Evolutionary conservation across 2,797 vertebrate species (phyloP), one percentile per base, ranked within the genome.

Genomic region (Crenichthys baileyi): DNA sequence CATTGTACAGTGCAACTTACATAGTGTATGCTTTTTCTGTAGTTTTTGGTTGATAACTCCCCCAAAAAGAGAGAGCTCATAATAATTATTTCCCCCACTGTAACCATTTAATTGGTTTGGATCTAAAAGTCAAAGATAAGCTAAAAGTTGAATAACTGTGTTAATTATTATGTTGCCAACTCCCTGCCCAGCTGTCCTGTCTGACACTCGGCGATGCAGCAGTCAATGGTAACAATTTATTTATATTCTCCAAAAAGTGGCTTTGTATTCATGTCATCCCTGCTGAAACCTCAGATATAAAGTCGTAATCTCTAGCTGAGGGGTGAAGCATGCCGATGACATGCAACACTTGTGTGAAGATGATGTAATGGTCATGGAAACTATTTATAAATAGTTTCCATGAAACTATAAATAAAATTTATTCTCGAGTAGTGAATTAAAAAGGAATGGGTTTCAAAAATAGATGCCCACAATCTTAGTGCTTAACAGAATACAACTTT

Each of bases 351-450:
- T 73, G 29, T 41, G 83, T 53, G 67, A 73, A 53, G 31, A 75
- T 73, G 70, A 67, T 41, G 39, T 70, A 75, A 70, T 39, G 81
- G 48, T 70, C 67, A 51, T 77, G 65, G 60, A 71, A 67, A 79
- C 58, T 48, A 60, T 78, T 26, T 76, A 75, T 79, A n/a, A n/a
- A n/a, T n/a, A n/a, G n/a, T n/a, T n/a, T n/a, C n/a, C n/a, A n/a
- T n/a, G n/a, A n/a, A n/a, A n/a, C n/a, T n/a, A n/a, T n/a, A n/a
- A n/a, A n/a, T n/a, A n/a, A n/a, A n/a, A 60, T 78, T 26, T 76
- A 75, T 79, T 70, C 81, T 76, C 61, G 76, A 87, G 63, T 77
- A 13, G 50, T 77, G 82, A 48, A 55, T 51, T 39, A 72, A 68
- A 15, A 36, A 61, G 44, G 39, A 71, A 77, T n/a, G 29, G 68